Percentiles rank a stretch among this genome's conserved stretches.
These are phyloP conservation scores for Flexamia atlantica DNA, from an alignment of 2,888 invertebrate species.

Conservation along the genomic window DNA sequence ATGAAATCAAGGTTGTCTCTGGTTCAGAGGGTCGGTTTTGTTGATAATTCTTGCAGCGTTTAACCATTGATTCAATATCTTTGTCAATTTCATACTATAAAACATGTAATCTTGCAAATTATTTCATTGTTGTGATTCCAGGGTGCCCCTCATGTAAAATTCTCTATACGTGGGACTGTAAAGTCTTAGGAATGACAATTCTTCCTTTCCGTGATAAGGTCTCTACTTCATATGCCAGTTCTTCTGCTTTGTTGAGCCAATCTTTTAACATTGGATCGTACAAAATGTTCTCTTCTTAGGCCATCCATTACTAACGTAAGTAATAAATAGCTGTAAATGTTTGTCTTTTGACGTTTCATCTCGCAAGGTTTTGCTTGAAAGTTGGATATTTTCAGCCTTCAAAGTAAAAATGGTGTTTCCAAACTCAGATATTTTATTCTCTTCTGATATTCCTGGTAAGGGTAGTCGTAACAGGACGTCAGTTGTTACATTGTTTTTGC, in stretches of 20 bases:
- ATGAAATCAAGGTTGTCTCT: constrained; percentile 65
- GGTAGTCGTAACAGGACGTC: not conserved
- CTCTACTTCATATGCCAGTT: constrained; percentile 20
- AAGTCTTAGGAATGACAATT: constrained; percentile 56
- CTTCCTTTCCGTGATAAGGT: constrained; percentile 53
- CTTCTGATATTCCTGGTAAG: not conserved
- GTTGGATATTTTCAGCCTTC: not conserved
- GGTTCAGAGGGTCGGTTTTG: constrained; percentile 64
- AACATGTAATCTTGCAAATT: constrained; percentile 66
- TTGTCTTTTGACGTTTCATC: not conserved
- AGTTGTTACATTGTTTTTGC: not conserved
- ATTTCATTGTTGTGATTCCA: constrained; percentile 68
- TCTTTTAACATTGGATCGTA: not conserved
- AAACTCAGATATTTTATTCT: not conserved
- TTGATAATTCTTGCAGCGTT: constrained; percentile 65
- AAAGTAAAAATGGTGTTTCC: not conserved
- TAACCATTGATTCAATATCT: constrained; percentile 65
- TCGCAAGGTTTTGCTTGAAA: not conserved
- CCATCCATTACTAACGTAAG: not conserved
- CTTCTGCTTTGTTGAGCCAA: constrained; percentile 15
- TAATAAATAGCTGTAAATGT: not conserved
- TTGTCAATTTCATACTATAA: constrained; percentile 67
- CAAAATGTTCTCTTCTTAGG: not conserved
- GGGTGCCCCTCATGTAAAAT: constrained; percentile 65
- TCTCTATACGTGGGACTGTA: constrained; percentile 19